These are phyloP conservation scores for Sarcophaga carnaria DNA, from an alignment of 2,888 invertebrate genomes.

Conservation along the genomic window DNA sequence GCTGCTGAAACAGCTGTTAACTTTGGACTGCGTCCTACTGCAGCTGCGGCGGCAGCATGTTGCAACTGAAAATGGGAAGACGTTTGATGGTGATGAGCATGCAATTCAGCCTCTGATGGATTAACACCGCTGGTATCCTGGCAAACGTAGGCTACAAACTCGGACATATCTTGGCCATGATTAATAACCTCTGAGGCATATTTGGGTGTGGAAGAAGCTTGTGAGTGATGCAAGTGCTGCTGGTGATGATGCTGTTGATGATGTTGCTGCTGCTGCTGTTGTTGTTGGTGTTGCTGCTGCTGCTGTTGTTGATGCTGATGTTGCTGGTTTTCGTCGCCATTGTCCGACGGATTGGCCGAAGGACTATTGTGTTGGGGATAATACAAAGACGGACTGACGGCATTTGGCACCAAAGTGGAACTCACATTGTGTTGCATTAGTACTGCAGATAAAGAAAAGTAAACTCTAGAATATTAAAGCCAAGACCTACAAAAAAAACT, in stretches of 20 bases:
- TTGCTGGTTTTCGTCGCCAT: constrained; percentile 70
- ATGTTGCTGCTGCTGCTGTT: constrained; percentile 68
- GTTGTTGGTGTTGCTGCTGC: constrained; percentile 79
- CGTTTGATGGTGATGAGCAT: constrained; percentile 71
- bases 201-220: constrained; percentile 75
- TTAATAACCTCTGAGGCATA: constrained; percentile 84
- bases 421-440: constrained; percentile 83
- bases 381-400: constrained; percentile 83
- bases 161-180: constrained; percentile 92
- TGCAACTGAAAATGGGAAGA: constrained; percentile 75
- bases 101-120: constrained; percentile 64
- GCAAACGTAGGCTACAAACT: constrained; percentile 98
- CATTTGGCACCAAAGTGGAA: constrained; percentile 81
- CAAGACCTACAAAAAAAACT: background rate
- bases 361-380: constrained; percentile 81
- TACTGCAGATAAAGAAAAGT: constrained; percentile 61
- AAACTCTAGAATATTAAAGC: background rate
- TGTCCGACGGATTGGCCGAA: constrained; percentile 66
- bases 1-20: constrained; percentile 71
- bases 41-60: constrained; percentile 66
- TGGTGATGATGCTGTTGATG: constrained; percentile 70
- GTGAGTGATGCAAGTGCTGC: constrained; percentile 68
- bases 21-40: constrained; percentile 85
- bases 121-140: constrained; percentile 90
- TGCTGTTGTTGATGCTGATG: constrained; percentile 71